Evolutionary conservation across 2,797 vertebrate species (phyloP).

Genomic region (Manis crassicaudata): DNA sequence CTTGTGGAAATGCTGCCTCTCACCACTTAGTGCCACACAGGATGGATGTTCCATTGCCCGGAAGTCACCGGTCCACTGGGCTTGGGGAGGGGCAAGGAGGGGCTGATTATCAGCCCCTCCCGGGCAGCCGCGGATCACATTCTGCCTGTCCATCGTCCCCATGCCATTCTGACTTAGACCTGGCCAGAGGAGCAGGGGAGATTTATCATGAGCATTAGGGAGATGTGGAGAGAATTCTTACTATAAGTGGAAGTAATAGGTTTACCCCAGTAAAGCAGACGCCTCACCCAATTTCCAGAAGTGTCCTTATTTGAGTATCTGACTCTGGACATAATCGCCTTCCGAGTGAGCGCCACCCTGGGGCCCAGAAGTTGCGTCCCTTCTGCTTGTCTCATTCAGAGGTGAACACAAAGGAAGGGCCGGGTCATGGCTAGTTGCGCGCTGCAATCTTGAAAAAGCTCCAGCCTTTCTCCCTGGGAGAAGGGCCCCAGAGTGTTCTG

Average conservation of each 20-base stretch:
- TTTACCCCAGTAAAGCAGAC: constrained; percentile 48
- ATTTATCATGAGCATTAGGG: constrained; percentile 46
- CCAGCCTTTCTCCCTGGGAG: not conserved
- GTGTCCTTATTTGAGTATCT: constrained; percentile 53
- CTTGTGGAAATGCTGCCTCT: not conserved
- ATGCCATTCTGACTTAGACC: not conserved
- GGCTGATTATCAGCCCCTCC: not conserved
- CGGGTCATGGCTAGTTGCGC: not conserved
- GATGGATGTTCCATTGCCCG: constrained; percentile 10
- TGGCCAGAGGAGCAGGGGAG: not conserved
- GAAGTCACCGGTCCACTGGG: not conserved
- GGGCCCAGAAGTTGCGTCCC: not conserved
- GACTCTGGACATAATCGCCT: constrained; percentile 47
- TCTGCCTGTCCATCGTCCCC: not conserved
- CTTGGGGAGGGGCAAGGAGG: constrained; percentile 24
- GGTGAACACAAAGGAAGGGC: not conserved
- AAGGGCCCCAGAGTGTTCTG: not conserved
- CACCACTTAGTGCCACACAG: not conserved
- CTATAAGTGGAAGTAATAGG: constrained; percentile 51
- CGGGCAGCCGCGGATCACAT: not conserved
- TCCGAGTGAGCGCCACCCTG: not conserved
- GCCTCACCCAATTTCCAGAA: constrained; percentile 2
- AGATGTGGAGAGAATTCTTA: constrained; percentile 24
- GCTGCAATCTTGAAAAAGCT: not conserved
- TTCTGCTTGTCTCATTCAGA: constrained; percentile 40